Conservation (phyloP, 2,888 invertebrate species). For the Heteropelma amictum region DNA sequence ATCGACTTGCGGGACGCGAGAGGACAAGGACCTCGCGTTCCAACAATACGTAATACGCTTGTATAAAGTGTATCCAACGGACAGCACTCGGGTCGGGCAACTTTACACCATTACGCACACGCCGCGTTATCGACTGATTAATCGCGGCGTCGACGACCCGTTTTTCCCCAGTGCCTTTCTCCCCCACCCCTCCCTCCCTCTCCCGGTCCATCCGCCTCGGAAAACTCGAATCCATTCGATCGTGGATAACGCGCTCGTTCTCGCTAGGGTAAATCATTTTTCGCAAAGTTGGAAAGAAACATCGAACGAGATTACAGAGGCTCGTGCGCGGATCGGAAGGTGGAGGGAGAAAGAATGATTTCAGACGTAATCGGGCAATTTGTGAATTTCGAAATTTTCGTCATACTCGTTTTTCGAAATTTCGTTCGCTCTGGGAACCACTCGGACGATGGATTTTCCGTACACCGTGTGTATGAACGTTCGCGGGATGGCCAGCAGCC, state of each 20-base stretch:
- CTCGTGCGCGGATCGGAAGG: not conserved
- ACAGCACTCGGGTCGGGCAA: conserved; percentile 17
- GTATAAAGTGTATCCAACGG: not conserved
- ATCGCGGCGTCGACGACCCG: conserved; percentile 34
- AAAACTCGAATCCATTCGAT: conserved; percentile 48
- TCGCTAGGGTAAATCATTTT: conserved; percentile 34
- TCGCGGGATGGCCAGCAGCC: conserved; percentile 30
- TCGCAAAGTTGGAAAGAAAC: conserved; percentile 1
- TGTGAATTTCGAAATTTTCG: not conserved
- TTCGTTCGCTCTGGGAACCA: too few species aligned
- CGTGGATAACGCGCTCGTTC: conserved; percentile 40
- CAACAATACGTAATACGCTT: not conserved
- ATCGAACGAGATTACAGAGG: conserved; percentile 4
- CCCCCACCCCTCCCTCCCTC: not conserved
- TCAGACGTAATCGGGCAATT: not conserved
- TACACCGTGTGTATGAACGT: too few species aligned
- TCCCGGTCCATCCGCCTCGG: not conserved
- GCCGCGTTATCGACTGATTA: conserved; percentile 52
- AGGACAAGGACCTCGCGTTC: conserved; percentile 30
- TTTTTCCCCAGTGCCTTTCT: not conserved
- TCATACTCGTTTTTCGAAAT: not conserved
- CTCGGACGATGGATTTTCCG: too few species aligned
- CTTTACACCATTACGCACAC: conserved; percentile 52
- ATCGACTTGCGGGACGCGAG: not conserved
- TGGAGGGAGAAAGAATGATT: not conserved